Evolutionary conservation across 2,888 invertebrate species (phyloP), one percentile per base, ranked within the genome.

Genomic region (Pristionchus fissidentatus): DNA sequence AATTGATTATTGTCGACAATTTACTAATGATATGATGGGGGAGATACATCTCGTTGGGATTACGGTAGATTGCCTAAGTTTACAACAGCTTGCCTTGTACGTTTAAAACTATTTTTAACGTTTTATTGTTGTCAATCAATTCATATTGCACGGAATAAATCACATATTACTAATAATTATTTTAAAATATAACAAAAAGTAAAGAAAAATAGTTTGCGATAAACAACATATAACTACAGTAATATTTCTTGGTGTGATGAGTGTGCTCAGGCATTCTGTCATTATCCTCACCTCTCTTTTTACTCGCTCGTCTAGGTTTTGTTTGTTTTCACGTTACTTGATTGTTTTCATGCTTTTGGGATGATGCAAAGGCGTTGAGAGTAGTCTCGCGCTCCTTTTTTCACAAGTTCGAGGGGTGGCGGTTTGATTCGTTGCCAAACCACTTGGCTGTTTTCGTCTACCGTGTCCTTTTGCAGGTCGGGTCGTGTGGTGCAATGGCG

Each of bases 401-500:
- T n/a, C n/a, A n/a, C n/a, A n/a, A n/a, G 38, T 38, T 38, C 1
- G 13, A 19, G 2, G 19, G 7, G 7, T 7, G 19, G 15, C 38
- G 19, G 1, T 7, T 13, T 0, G 22, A 22, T 29, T 66, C 13
- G 22, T 13, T 10, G 10, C 10, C 35, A 35, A 15, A 13, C 3
- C 29, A 2, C 32, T 1, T 4, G 15, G 32, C 32, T 8, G 1
- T 66, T 38, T 38, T 5, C 19, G 3, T 19, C 38, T 19, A 22
- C 29, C n/a, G n/a, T 38, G 19, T 35, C 3, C 38, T 38, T 66
- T 70, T 43, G 22, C 26, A 70, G 70, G 41, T 70, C 41, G 70
- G 70, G 70, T 52, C 49, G 66, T 13, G 73, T 29, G 46, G 35
- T 22, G 49, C 32, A 49, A 81, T 81, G 83, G 70, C 83, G 52